Percentiles rank a stretch among this genome's conserved stretches.
These are phyloP conservation scores for Euthynnus affinis DNA, from an alignment of 2,797 vertebrate species.

Conservation along the genomic window DNA sequence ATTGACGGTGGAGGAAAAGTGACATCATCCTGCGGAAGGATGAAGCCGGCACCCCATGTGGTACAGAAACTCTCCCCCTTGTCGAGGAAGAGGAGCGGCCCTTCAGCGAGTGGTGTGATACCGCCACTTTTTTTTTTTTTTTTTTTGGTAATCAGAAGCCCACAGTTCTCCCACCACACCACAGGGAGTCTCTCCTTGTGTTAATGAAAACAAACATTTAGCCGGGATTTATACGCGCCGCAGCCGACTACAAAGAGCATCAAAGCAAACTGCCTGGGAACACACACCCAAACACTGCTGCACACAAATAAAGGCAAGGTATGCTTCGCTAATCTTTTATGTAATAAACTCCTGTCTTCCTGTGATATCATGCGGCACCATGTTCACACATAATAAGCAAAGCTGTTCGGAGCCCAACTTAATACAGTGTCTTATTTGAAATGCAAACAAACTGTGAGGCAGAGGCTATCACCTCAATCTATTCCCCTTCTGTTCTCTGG, in stretches of 20 bases:
- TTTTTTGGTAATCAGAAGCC: constrained; percentile 64
- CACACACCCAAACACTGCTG: constrained; percentile 68
- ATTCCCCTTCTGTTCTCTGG: constrained; percentile 71
- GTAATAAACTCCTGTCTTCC: constrained; percentile 76
- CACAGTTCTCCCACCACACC: constrained; percentile 69
- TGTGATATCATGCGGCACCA: constrained; percentile 70
- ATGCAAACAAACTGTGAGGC: constrained; percentile 79
- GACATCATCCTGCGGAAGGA: constrained; percentile 85
- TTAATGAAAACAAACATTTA: constrained; percentile 81
- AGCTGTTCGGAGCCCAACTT: constrained; percentile 68
- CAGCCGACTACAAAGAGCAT: constrained; percentile 74
- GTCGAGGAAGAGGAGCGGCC: constrained; percentile 52
- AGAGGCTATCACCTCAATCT: constrained; percentile 80
- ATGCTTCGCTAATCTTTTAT: constrained; percentile 77
- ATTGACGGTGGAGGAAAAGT: constrained; percentile 65
- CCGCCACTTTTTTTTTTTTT: constrained; percentile 36
- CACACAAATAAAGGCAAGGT: constrained; percentile 71
- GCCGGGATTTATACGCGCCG: constrained; percentile 57
- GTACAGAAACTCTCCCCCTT: constrained; percentile 37
- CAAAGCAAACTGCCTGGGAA: constrained; percentile 71
- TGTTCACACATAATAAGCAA: constrained; percentile 75
- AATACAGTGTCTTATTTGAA: constrained; percentile 78
- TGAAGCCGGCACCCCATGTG: constrained; percentile 58
- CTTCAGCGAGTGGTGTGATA: constrained; percentile 42
- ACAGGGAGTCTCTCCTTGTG: constrained; percentile 68